Conservation (phyloP, 2,797 vertebrate genomes). For the Kryptopterus vitreolus region DNA sequence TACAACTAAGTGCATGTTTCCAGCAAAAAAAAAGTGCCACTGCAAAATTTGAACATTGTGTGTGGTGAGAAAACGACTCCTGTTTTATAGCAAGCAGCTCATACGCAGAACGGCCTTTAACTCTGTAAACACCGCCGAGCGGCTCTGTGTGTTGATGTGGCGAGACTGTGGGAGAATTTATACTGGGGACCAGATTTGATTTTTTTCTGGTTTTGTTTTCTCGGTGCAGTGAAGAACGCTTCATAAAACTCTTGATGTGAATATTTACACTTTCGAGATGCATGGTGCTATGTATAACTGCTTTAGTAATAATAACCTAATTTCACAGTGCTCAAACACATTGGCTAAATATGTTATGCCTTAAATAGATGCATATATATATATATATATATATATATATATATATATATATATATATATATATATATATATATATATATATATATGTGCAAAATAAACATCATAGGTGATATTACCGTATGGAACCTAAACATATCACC, state of each 20-base stretch:
- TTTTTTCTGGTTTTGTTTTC: too few species aligned
- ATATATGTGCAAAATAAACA: too few species aligned
- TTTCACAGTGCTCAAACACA: neutral
- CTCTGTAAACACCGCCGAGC: slow-evolving; percentile 56
- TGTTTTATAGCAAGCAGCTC: slow-evolving; percentile 60
- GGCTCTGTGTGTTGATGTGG: slow-evolving; percentile 49
- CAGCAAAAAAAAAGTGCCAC: slow-evolving; percentile 41
- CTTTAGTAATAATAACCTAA: too few species aligned
- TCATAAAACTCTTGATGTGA: slow-evolving; percentile 26
- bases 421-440: too few species aligned
- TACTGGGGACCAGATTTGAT: slow-evolving; percentile 9
- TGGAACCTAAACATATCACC: too few species aligned
- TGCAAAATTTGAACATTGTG: slow-evolving; percentile 49
- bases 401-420: too few species aligned
- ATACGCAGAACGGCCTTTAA: slow-evolving; percentile 57
- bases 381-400: too few species aligned
- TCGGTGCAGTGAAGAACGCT: slow-evolving; percentile 30
- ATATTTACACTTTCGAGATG: neutral
- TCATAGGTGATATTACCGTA: too few species aligned
- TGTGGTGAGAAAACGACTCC: slow-evolving; percentile 55
- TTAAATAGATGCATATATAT: too few species aligned
- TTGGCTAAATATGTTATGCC: slow-evolving; percentile 15
- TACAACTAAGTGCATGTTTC: slow-evolving; percentile 63
- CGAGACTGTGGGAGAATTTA: slow-evolving; percentile 47
- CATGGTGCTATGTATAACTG: neutral